Conservation (phyloP, 2,113 vertebrate species). For the Cryptomyrus ogoouensis region DNA sequence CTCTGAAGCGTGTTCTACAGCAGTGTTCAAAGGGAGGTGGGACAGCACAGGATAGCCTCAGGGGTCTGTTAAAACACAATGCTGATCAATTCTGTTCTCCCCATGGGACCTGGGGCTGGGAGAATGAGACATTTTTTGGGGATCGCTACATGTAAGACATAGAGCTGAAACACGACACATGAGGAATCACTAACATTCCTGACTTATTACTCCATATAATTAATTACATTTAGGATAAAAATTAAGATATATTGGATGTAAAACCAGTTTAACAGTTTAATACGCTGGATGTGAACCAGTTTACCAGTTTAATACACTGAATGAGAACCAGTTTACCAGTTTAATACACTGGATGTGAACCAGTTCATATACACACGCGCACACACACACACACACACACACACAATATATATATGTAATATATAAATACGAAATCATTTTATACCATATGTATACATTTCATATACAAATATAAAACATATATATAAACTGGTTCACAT, state of each 20-base stretch:
- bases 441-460: too few relatives aligned
- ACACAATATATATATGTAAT: too few relatives aligned
- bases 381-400: too few relatives aligned
- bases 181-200: neutral
- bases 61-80: slow-evolving; percentile 44
- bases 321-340: too few relatives aligned
- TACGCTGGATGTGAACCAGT: neutral
- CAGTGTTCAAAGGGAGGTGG: slow-evolving; percentile 53
- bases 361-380: too few relatives aligned
- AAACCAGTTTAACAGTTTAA: neutral
- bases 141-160: neutral
- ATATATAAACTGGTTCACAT: neutral
- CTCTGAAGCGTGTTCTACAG: slow-evolving; percentile 16
- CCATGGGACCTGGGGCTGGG: slow-evolving; percentile 23
- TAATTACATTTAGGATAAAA: neutral
- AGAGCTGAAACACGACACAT: neutral
- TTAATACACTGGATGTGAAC: too few relatives aligned
- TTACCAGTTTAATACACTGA: neutral
- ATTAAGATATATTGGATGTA: neutral
- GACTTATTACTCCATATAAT: neutral
- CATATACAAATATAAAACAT: neutral
- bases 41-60: slow-evolving; percentile 44
- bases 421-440: too few relatives aligned
- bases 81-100: slow-evolving; percentile 41
- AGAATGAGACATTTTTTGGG: neutral